Evolutionary conservation across 1,140 invertebrate genomes (phyloP).

Genomic region (Leucophenga varia): DNA sequence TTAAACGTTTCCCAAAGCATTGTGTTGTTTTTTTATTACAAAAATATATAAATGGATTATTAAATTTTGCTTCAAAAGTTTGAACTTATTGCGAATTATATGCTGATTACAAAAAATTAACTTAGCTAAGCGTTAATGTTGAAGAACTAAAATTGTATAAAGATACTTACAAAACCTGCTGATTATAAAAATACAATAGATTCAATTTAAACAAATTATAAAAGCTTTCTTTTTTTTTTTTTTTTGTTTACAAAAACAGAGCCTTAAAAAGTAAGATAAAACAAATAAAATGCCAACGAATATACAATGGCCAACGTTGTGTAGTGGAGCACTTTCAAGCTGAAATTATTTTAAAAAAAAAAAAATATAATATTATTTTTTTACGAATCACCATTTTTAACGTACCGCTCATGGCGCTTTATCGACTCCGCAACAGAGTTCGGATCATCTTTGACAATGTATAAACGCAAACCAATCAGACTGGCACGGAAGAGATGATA

Average conservation of each 20-base stretch:
- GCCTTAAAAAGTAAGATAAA: conserved; percentile 37
- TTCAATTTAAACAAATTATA: too few relatives aligned
- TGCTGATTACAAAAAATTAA: conserved; percentile 26
- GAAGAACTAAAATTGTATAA: conserved; percentile 1
- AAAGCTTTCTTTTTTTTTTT: too few relatives aligned
- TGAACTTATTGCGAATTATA: too few relatives aligned
- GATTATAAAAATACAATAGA: too few relatives aligned
- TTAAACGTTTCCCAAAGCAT: too few relatives aligned
- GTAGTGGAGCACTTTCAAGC: conserved; percentile 51
- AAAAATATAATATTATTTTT: background rate
- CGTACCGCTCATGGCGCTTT: conserved; percentile 61
- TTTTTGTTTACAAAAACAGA: conserved; percentile 39
- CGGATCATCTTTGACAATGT: conserved; percentile 72
- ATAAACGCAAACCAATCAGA: conserved; percentile 66
- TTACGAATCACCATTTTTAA: background rate
- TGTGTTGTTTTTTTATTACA: too few relatives aligned
- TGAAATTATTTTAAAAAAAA: too few relatives aligned
- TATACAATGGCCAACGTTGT: conserved; percentile 37
- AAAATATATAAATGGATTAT: too few relatives aligned
- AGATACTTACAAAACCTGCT: conserved; percentile 5
- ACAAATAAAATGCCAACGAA: conserved; percentile 29
- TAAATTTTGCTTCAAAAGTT: too few relatives aligned
- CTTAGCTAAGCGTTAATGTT: conserved; percentile 19
- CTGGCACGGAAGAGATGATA: conserved; percentile 64
- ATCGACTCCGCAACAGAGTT: conserved; percentile 66